These are phyloP conservation scores for Ophiodon elongatus DNA, from an alignment of 2,113 vertebrate species.

Conservation along the genomic window DNA sequence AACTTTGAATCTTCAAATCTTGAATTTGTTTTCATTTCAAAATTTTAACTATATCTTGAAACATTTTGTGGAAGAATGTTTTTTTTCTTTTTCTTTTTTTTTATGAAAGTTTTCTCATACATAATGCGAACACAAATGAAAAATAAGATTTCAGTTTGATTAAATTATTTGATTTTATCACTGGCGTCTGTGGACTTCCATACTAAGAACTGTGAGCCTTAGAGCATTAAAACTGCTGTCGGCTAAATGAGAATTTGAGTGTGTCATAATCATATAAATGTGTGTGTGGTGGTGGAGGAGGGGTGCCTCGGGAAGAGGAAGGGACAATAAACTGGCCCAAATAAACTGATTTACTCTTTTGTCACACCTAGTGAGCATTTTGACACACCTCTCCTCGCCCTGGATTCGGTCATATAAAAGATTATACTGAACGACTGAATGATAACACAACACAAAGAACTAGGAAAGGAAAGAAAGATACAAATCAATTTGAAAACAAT, in stretches of 20 bases:
- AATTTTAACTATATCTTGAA: not conserved
- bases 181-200: not conserved
- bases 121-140: not conserved
- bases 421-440: not conserved
- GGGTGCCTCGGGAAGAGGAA: not conserved
- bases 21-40: not conserved
- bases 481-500: not conserved
- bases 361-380: not conserved
- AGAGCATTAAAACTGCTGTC: not conserved
- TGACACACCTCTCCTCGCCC: too few species aligned
- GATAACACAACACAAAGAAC: not conserved
- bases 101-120: not conserved
- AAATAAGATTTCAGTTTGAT: not conserved
- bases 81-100: not conserved
- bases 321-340: not conserved
- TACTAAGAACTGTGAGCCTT: not conserved
- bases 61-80: not conserved
- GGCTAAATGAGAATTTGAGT: not conserved
- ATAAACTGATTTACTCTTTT: not conserved
- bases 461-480: not conserved
- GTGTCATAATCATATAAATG: not conserved
- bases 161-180: not conserved
- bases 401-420: not conserved
- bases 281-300: not conserved
- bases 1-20: not conserved